Conservation (phyloP, 2,113 vertebrate species). For the Castor canadensis region DNA sequence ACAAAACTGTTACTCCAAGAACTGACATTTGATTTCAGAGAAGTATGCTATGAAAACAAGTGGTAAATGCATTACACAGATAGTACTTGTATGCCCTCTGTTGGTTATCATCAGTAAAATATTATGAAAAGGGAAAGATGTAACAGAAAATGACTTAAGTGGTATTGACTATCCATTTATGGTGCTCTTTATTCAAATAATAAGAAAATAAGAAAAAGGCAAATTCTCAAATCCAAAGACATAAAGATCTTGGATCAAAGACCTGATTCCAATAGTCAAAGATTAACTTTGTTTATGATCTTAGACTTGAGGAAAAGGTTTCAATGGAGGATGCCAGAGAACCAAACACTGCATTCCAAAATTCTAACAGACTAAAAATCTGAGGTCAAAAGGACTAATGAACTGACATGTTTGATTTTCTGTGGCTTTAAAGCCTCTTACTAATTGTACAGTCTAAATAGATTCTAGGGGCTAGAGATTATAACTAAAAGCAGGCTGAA, state of each 20-base stretch:
- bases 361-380: not conserved
- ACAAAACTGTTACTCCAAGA: not conserved
- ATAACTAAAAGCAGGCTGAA: not conserved
- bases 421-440: not conserved
- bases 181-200: not conserved
- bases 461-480: not conserved
- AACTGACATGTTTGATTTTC: not conserved
- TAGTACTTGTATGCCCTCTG: slow-evolving; percentile 57
- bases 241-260: not conserved
- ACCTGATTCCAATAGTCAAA: not conserved
- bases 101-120: slow-evolving; percentile 44
- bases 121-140: not conserved
- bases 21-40: not conserved
- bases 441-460: not conserved
- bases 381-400: not conserved
- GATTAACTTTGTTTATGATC: not conserved
- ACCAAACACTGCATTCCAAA: not conserved
- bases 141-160: not conserved
- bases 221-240: too few relatives aligned
- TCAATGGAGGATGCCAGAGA: not conserved
- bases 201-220: not conserved
- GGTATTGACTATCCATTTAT: not conserved
- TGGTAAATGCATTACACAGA: not conserved
- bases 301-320: not conserved
- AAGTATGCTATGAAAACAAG: not conserved